Conservation (phyloP, 1,140 invertebrate species). For the Drosophila ogumai region DNA sequence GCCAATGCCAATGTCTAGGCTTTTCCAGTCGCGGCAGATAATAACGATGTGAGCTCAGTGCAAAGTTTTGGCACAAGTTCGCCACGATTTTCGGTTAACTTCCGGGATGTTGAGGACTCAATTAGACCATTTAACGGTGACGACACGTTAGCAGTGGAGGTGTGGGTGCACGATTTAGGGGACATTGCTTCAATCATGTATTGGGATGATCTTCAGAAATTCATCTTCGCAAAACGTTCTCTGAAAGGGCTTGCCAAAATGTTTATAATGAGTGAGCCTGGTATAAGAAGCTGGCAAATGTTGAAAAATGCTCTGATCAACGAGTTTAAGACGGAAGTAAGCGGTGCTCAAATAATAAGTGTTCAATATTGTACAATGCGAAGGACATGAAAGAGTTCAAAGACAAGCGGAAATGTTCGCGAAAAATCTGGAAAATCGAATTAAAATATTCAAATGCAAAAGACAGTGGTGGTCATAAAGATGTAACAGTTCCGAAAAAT, state of each 20-base stretch:
- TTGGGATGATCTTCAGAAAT: no score
- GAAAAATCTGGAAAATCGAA: background rate
- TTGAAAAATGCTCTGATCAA: background rate
- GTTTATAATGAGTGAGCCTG: no score
- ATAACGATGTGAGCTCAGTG: background rate
- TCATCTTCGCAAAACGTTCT: no score
- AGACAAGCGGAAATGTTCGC: background rate
- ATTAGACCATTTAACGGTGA: background rate
- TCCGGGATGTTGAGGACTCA: background rate
- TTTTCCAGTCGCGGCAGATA: no score
- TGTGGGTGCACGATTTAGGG: no score
- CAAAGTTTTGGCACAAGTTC: no score
- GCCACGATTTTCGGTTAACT: background rate
- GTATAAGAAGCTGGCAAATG: background rate
- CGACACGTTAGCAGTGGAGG: constrained; percentile 4
- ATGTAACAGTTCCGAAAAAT: no score
- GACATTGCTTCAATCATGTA: no score
- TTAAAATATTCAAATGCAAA: background rate
- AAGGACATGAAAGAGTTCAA: no score
- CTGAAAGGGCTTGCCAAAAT: no score
- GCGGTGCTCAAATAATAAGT: background rate
- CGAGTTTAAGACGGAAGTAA: background rate
- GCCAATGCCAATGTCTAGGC: no score
- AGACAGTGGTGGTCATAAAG: background rate
- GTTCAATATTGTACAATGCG: no score